Percentiles rank a stretch among this genome's conserved stretches.
These are phyloP conservation scores for Drosophila mauritiana DNA, from an alignment of 1,140 invertebrate genomes.

Conservation along the genomic window DNA sequence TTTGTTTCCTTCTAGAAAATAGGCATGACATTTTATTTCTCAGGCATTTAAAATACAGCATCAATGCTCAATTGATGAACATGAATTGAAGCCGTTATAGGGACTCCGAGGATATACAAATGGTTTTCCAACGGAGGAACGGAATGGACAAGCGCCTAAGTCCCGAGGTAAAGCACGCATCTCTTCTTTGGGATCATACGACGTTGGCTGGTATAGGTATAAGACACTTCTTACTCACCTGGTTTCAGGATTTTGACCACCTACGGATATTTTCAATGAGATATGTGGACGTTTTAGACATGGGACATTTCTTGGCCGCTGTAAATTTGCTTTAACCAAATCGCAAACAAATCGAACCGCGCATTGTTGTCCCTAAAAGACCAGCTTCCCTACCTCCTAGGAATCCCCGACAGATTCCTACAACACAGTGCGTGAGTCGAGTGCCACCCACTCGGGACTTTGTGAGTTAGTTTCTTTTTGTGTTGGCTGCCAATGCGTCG, in stretches of 20 bases:
- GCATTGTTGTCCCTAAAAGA: constrained; percentile 69
- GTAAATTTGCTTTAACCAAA: constrained; percentile 72
- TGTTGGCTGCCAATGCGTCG: constrained; percentile 74
- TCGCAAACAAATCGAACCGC: constrained; percentile 73
- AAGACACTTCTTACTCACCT: neutral
- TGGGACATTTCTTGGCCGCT: constrained; percentile 40
- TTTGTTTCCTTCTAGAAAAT: constrained; percentile 43
- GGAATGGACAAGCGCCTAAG: constrained; percentile 12
- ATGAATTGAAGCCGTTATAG: constrained; percentile 53
- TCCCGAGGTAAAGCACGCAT: constrained; percentile 52
- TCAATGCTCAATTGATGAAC: constrained; percentile 5
- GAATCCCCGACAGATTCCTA: constrained; percentile 1
- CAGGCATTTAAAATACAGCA: no score
- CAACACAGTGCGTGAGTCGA: constrained; percentile 53
- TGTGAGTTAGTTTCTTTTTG: constrained; percentile 34
- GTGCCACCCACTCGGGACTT: constrained; percentile 54
- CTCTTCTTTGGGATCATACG: constrained; percentile 3
- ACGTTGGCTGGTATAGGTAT: neutral
- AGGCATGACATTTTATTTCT: no score
- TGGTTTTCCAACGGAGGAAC: constrained; percentile 16
- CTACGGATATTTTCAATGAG: constrained; percentile 34
- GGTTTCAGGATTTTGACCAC: constrained; percentile 45
- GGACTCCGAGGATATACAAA: constrained; percentile 38
- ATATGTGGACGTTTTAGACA: constrained; percentile 16
- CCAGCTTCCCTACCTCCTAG: neutral